Evolutionary conservation across 2,888 invertebrate genomes (phyloP).

Genomic region (Cheilosia urbana): DNA sequence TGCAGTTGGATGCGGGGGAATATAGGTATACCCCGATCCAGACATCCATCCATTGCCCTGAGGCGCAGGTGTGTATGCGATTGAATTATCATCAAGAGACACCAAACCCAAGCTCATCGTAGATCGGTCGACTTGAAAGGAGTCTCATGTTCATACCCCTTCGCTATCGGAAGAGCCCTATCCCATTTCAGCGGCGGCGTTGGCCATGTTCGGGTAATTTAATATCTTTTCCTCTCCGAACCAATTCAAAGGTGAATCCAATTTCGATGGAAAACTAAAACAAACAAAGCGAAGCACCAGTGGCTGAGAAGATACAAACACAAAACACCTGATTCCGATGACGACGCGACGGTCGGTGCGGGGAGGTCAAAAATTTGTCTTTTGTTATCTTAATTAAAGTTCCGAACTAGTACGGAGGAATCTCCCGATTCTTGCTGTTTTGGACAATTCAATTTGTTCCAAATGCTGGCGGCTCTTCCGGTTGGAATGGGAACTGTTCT

Average conservation of each 20-base stretch:
- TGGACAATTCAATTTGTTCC: constrained; percentile 64
- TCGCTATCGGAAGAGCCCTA: constrained; percentile 50
- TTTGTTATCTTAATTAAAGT: constrained; percentile 73
- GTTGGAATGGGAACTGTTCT: constrained; percentile 9
- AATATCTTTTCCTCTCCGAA: constrained; percentile 56
- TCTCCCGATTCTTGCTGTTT: constrained; percentile 16
- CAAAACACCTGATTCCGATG: not conserved
- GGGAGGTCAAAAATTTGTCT: constrained; percentile 59
- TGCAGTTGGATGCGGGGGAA: constrained; percentile 16
- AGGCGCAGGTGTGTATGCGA: constrained; percentile 72
- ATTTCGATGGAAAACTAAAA: constrained; percentile 57
- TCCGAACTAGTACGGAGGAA: constrained; percentile 24
- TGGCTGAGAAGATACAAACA: constrained; percentile 19
- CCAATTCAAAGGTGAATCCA: constrained; percentile 32
- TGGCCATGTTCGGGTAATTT: constrained; percentile 69
- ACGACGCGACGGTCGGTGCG: not conserved
- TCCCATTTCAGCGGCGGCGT: constrained; percentile 48
- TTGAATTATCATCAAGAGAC: constrained; percentile 71
- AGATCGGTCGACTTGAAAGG: constrained; percentile 68
- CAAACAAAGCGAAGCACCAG: not conserved
- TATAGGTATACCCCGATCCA: not conserved
- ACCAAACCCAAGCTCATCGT: constrained; percentile 43
- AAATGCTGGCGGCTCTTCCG: constrained; percentile 42
- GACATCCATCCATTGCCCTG: constrained; percentile 41
- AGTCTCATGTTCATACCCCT: constrained; percentile 20